Evolutionary conservation across 2,113 vertebrate species (phyloP), one percentile per base, ranked within the genome.

Genomic region (Rhinichthys klamathensis): DNA sequence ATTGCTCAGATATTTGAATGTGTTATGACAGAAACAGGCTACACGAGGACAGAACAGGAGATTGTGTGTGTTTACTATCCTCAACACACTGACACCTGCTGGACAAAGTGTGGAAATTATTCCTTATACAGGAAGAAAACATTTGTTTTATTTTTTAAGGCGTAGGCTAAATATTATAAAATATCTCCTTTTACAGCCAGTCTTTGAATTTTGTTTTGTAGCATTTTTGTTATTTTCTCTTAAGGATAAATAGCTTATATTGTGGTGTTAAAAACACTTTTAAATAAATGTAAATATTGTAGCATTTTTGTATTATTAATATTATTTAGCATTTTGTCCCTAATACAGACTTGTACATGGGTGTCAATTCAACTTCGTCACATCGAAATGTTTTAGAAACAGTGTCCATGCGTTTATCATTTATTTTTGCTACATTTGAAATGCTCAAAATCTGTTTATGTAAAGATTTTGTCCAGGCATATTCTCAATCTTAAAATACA

Each of bases 71-170:
- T 63, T n/a, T n/a, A 12, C 56, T 65, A 9, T 58, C 82, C 38
- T 21, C 77, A 54, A 21, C n/a, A 81, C 73, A 83, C 58, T 46
- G 76, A 56, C 74, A 86, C 54, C 80, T 88, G 76, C 82, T 81
- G 87, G 84, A 70, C 51, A 77, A 70, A 84, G n/a, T 10, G n/a
- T 3, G 12, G 11, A 49, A 70, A 41, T 41, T 12, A n/a, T 72
- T 72, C 21, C 9, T 23, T 23, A 10, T 5, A 38, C 8, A 11
- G 18, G 30, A 10, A 12, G 38, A 38, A 70, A 35, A 70, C 8
- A 9, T 21, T 70, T 70, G 32, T 32, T 67, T 8, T 35, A 30
- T 27, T 65, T 13, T 69, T 35, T 58, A 56, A 56, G 54, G 21
- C 2, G 6, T 12, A 61, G 10, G 9, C 23, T 60, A 21, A 11